phyloP scores from a whole-genome alignment of 1,140 invertebrate species.

The Aphelenchoides avenae region DNA sequence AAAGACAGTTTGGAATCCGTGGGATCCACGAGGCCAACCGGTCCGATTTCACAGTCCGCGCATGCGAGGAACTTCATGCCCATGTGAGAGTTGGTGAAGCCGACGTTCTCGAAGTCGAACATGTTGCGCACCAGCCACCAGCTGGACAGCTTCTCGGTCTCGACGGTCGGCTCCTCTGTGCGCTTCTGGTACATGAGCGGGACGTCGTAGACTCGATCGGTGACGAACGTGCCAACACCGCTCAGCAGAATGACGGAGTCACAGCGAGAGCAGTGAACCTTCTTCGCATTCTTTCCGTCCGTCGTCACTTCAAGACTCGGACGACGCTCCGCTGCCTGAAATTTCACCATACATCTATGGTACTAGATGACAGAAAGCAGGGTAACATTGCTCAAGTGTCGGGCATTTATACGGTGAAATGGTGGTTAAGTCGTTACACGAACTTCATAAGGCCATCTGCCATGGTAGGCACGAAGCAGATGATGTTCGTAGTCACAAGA shows the following conservation, averaged over 20 bases:
- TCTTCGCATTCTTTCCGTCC: slow-evolving; percentile 15
- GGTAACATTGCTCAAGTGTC: too few relatives aligned
- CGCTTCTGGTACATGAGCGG: slow-evolving; percentile 21
- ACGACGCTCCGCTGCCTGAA: too few relatives aligned
- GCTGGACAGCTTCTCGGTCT: background rate
- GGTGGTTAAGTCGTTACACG: too few relatives aligned
- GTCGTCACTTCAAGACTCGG: slow-evolving; percentile 15
- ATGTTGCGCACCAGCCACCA: slow-evolving; percentile 30
- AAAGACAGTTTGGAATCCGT: too few relatives aligned
- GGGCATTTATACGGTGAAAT: too few relatives aligned
- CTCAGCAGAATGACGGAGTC: slow-evolving; percentile 12
- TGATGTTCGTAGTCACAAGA: too few relatives aligned
- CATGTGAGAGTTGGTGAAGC: slow-evolving; percentile 22
- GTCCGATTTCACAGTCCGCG: slow-evolving; percentile 34
- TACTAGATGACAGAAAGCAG: too few relatives aligned
- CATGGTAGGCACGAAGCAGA: too few relatives aligned
- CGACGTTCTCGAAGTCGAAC: slow-evolving; percentile 34
- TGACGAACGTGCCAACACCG: slow-evolving; percentile 5
- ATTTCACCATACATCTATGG: too few relatives aligned
- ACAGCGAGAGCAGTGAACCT: slow-evolving; percentile 15
- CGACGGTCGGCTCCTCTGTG: slow-evolving; percentile 7
- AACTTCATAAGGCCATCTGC: too few relatives aligned
- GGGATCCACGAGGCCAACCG: slow-evolving; percentile 30
- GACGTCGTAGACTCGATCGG: background rate
- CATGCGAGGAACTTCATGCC: slow-evolving; percentile 31